Evolutionary conservation across 2,888 invertebrate genomes (phyloP), one percentile per base, ranked within the genome.

Genomic region (Philhelius pedissequus): DNA sequence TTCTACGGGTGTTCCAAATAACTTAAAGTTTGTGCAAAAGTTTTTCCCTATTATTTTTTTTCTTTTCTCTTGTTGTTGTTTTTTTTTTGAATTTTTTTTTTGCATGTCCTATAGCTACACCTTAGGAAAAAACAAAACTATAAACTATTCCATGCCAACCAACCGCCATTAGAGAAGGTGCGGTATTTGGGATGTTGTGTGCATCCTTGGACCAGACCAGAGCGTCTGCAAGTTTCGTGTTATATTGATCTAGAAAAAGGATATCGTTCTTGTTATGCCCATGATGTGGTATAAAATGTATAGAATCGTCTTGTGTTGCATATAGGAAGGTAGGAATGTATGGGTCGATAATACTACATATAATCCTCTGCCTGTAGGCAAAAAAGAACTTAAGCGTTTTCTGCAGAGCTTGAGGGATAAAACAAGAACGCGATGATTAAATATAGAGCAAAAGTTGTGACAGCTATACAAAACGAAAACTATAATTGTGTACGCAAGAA

Each of bases 91-190:
- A 9, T 30, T 32, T 13, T 32, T 11, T 15, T 11, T 18, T 43
- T 62, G 25, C 40, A n/a, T 48, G 22, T 32, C 48, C 48, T 64
- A 27, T 4, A 62, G 62, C 48, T 64, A 22, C 43, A 32, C 48
- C 32, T 64, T 32, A n/a, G 64, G 56, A 56, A 48, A 70, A 40
- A 60, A 60, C 18, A 60, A 81, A 66, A 81, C 77, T 81, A 81
- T 82, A 82, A 82, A 77, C 81, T 77, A 82, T 82, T 71, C 77
- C 62, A 62, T 62, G 20, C 60, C 60, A 62, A 62, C 27, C 20
- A 81, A 82, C 77, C 77, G 52, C 77, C 66, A 77, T 82, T 82
- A 82, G 70, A 70, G 64, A 75, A 64, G 70, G 80, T 75, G 75
- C 52, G 81, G 66, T 82, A 70, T 75, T 68, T 64, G 43, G 75